Conservation (phyloP, 2,888 invertebrate species). For the Tortrix viridana region DNA sequence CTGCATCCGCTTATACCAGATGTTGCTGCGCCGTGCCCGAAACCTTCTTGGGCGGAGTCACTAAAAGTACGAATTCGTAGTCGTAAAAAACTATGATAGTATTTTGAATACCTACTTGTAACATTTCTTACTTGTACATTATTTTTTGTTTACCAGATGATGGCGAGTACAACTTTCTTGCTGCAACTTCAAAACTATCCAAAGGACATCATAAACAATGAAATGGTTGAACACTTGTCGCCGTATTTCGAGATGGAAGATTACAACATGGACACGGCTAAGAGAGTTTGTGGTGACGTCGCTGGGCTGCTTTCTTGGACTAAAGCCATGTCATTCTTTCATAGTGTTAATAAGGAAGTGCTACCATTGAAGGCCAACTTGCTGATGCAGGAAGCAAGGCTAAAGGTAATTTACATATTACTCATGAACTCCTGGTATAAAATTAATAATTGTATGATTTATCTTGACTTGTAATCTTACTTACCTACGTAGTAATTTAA, state of each 20-base stretch:
- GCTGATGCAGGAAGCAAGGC: constrained; percentile 93
- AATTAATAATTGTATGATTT: too few relatives aligned
- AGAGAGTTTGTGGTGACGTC: constrained; percentile 97
- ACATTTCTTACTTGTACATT: too few relatives aligned
- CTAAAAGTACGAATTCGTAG: constrained; percentile 86
- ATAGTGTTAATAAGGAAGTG: constrained; percentile 98
- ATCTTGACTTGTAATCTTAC: too few relatives aligned
- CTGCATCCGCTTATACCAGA: constrained; percentile 93
- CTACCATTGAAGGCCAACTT: constrained; percentile 96
- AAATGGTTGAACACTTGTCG: constrained; percentile 96
- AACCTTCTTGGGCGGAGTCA: constrained; percentile 98
- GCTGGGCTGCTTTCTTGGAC: constrained; percentile 98
- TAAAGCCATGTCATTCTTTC: constrained; percentile 97
- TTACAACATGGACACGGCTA: constrained; percentile 98
- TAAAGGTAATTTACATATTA: constrained; percentile 83
- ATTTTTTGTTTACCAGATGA: constrained; percentile 86
- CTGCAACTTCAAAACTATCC: constrained; percentile 97
- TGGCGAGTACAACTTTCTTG: constrained; percentile 97
- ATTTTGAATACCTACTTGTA: too few relatives aligned
- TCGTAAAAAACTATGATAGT: too few relatives aligned
- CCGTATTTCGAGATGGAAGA: constrained; percentile 98
- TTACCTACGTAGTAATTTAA: too few relatives aligned
- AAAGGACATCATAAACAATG: constrained; percentile 98
- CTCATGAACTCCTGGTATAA: too few relatives aligned
- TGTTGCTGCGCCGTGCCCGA: constrained; percentile 92